A percentile compares a stretch with the other conserved stretches of the same genome.
phyloP scores from a whole-genome alignment of 2,888 invertebrate genomes.

The Coleophora flavipennella region DNA sequence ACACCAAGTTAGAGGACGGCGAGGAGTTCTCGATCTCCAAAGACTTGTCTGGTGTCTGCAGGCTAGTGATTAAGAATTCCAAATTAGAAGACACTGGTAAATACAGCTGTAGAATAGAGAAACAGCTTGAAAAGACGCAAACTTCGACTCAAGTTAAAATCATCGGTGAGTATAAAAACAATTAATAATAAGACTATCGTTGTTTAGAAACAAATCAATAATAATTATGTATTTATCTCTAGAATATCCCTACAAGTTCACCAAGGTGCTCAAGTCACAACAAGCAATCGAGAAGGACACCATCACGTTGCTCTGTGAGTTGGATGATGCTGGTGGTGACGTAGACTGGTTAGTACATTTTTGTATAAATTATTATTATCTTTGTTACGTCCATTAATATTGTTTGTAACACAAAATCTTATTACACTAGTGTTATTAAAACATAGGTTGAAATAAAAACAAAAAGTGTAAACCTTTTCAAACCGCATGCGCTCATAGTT shows the following conservation, averaged over 20 bases:
- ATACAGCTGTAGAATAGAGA: slow-evolving; percentile 91
- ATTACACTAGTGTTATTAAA: too few relatives aligned
- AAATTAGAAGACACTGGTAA: slow-evolving; percentile 89
- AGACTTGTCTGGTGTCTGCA: slow-evolving; percentile 92
- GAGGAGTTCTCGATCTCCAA: slow-evolving; percentile 92
- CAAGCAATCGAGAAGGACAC: slow-evolving; percentile 95
- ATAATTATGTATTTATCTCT: slow-evolving; percentile 24
- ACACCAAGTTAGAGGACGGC: slow-evolving; percentile 83
- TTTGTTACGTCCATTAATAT: too few relatives aligned
- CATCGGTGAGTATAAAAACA: slow-evolving; percentile 70
- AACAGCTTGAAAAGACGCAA: slow-evolving; percentile 89
- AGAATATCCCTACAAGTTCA: slow-evolving; percentile 97
- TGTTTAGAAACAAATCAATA: not conserved
- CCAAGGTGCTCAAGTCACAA: slow-evolving; percentile 93
- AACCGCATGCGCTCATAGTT: too few relatives aligned
- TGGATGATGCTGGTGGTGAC: slow-evolving; percentile 96
- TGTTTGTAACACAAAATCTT: too few relatives aligned
- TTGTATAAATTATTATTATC: not conserved
- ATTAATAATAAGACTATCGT: not conserved
- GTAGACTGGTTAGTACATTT: slow-evolving; percentile 84
- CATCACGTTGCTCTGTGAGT: slow-evolving; percentile 92
- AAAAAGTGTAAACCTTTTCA: too few relatives aligned
- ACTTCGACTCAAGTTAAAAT: slow-evolving; percentile 80
- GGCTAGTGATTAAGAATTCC: slow-evolving; percentile 87
- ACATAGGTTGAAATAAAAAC: too few relatives aligned